Percentiles rank a stretch among this genome's conserved stretches.
Conservation (phyloP, 1,140 invertebrate genomes). For the Drosophila serrata region DNA sequence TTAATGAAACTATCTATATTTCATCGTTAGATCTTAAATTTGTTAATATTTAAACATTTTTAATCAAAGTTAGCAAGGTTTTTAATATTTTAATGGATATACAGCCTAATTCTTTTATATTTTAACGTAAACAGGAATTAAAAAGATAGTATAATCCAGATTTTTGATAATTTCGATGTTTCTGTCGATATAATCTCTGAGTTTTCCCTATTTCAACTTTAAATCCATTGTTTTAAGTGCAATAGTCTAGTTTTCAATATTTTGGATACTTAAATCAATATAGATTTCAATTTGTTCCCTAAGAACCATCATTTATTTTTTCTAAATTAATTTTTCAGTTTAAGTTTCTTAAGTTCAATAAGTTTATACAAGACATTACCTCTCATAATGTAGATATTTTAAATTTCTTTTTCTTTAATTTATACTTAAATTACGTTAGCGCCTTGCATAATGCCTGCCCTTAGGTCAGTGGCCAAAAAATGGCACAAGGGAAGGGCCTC, state of each 20-base stretch:
- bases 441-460: slow-evolving; percentile 4
- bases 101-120: neutral
- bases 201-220: no score
- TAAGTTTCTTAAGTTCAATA: no score
- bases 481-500: neutral
- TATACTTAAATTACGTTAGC: neutral
- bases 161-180: no score
- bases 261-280: no score
- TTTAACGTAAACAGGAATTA: neutral
- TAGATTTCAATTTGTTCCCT: neutral
- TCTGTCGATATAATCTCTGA: no score
- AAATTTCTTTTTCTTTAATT: neutral
- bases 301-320: neutral
- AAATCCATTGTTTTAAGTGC: no score
- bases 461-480: slow-evolving; percentile 9
- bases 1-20: neutral
- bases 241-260: neutral
- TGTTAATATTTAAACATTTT: neutral
- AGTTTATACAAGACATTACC: neutral
- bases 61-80: neutral
- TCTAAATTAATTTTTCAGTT: no score
- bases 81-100: neutral
- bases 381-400: no score
- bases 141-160: no score
- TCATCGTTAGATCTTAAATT: neutral